Base-by-base conservation (phyloP, 2,888 invertebrate genomes). In the Parascotia fuliginaria region DNA sequence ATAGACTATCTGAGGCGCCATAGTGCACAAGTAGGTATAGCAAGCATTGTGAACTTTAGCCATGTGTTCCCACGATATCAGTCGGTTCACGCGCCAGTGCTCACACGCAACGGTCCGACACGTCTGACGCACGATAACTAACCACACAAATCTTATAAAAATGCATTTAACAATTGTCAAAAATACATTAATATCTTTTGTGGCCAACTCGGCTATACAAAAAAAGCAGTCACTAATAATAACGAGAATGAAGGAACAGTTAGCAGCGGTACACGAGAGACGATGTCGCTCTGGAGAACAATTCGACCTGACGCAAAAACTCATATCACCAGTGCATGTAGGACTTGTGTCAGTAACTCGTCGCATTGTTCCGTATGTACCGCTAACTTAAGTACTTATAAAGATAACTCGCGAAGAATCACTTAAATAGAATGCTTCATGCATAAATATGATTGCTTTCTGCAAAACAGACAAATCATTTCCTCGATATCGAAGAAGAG, bases 31-130 rank as follows among this genome's bases (percentile, higher is more conserved):
- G 46, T 55, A 55, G 42, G 41, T 47, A 48, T 49, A 48, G 27
- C 40, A 15, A 29, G 45, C 42, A 38, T 56, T 41, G 42, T 38
- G 19, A 38, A 43, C 22, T 77, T 75, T 70, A 77, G 72, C 73
- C 75, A 79, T 77, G 78, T 80, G 72, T 89, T 89, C 89, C 85
- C 89, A 90, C 90, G 86, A 76, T 80, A 87, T 88, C 87, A 87
- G 85, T 83, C 86, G 83, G 85, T 82, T 83, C 75, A 87, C 83
- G 89, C 84, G 73, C 71, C 83, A 79, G 78, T 78, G 85, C 82
- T 70, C 77, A 65, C 67, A 75, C 62, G 74, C 79, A 83, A 60
- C 81, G 65, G 77, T 72, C 76, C 75, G 79, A 70, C 65, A 78
- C 81, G 68, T 54, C 65, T 63, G 65, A 65, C 61, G 65, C 71